Conservation (phyloP, 2,113 vertebrate genomes). For the Peromyscus leucopus region DNA sequence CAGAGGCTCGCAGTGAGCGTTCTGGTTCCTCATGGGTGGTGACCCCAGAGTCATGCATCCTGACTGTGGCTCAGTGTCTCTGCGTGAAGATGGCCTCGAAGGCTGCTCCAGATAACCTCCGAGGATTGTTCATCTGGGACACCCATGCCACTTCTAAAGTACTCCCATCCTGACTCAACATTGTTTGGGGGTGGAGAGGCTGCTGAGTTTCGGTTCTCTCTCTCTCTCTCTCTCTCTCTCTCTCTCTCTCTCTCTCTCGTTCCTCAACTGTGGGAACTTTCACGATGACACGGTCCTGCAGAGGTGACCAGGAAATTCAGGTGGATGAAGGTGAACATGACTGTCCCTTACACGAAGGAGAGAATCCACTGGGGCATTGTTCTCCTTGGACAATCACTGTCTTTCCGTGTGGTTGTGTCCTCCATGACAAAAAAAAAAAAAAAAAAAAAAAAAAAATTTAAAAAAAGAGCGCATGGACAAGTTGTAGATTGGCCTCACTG, state of each 20-base stretch:
- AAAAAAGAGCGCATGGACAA: no score
- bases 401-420: background rate
- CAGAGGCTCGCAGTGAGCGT: background rate
- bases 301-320: background rate
- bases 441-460: no score
- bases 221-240: constrained; percentile 15
- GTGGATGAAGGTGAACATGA: background rate
- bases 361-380: background rate
- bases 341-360: background rate
- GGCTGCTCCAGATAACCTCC: background rate
- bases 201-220: constrained; percentile 44
- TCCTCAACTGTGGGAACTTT: constrained; percentile 7
- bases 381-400: background rate
- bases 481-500: no score
- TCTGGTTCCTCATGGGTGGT: background rate
- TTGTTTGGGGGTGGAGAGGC: background rate
- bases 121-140: background rate
- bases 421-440: background rate
- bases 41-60: background rate
- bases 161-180: background rate
- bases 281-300: background rate
- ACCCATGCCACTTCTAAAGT: background rate
- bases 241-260: background rate
- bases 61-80: background rate
- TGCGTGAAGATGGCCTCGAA: background rate